Evolutionary conservation across 1,140 invertebrate species (phyloP).

Genomic region (Drosophila punjabiensis): DNA sequence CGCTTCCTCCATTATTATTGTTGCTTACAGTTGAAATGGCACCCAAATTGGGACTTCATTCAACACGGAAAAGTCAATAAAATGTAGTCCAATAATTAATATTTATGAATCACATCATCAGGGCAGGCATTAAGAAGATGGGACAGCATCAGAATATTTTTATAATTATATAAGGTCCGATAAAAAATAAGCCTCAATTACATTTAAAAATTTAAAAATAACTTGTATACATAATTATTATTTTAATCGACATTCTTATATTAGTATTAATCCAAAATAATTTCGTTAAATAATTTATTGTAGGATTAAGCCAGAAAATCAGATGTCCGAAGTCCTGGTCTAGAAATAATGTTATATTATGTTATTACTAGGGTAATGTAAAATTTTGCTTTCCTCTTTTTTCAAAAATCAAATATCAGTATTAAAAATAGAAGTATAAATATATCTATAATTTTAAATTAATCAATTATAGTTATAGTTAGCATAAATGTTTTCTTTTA

Average conservation of each 20-base stretch:
- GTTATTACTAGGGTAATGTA: background rate
- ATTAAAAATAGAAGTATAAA: background rate
- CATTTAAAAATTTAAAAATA: background rate
- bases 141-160: conserved; percentile 19
- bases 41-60: conserved; percentile 58
- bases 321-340: background rate
- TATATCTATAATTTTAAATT: background rate
- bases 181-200: background rate
- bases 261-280: background rate
- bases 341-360: background rate
- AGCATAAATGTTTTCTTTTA: background rate
- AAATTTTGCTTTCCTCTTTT: background rate
- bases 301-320: background rate
- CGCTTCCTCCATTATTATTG: conserved; percentile 52
- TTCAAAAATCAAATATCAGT: background rate
- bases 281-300: background rate
- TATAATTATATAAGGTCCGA: background rate
- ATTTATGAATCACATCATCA: conserved; percentile 29
- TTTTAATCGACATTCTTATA: background rate
- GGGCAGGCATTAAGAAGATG: conserved; percentile 27
- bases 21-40: conserved; percentile 57
- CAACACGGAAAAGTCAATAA: conserved; percentile 37
- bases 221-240: background rate
- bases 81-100: conserved; percentile 49
- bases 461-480: background rate